phyloP scores from a whole-genome alignment of 2,113 vertebrate species.

The Jacana jacana region DNA sequence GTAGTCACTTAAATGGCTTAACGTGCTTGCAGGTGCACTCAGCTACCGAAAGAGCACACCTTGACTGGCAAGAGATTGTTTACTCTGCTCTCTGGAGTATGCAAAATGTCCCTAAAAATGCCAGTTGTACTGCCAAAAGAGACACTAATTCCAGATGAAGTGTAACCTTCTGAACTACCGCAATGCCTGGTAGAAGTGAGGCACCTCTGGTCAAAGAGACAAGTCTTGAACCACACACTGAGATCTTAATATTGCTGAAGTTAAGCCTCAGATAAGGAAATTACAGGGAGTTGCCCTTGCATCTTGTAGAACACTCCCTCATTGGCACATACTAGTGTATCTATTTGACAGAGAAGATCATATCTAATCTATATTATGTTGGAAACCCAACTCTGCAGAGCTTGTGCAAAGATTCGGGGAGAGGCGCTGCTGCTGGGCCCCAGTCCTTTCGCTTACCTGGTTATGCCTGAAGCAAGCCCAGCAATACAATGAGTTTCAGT shows the following conservation, averaged over 20 bases:
- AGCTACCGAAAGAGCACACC: neutral
- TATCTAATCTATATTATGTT: neutral
- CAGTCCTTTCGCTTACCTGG: neutral
- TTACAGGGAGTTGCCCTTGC: neutral
- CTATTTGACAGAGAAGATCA: neutral
- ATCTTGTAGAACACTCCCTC: neutral
- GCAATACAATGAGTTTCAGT: neutral
- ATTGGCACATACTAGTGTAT: rapidly evolving
- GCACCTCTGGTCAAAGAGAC: neutral
- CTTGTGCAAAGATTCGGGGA: neutral
- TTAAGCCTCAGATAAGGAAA: neutral
- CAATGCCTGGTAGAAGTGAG: rapidly evolving
- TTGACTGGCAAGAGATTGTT: neutral
- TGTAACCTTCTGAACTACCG: no score
- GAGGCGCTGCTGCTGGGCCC: neutral
- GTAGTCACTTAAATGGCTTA: neutral
- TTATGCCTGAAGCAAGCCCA: neutral
- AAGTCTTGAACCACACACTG: neutral
- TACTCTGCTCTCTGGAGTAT: neutral
- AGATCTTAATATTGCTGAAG: neutral
- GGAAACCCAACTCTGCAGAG: neutral
- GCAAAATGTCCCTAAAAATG: neutral
- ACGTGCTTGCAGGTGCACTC: neutral
- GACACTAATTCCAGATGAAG: neutral
- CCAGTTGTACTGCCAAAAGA: neutral